Percentiles rank a stretch among this genome's conserved stretches.
These are phyloP conservation scores for Gisinianus flammeolus DNA, from an alignment of 2,888 invertebrate genomes.

Conservation along the genomic window DNA sequence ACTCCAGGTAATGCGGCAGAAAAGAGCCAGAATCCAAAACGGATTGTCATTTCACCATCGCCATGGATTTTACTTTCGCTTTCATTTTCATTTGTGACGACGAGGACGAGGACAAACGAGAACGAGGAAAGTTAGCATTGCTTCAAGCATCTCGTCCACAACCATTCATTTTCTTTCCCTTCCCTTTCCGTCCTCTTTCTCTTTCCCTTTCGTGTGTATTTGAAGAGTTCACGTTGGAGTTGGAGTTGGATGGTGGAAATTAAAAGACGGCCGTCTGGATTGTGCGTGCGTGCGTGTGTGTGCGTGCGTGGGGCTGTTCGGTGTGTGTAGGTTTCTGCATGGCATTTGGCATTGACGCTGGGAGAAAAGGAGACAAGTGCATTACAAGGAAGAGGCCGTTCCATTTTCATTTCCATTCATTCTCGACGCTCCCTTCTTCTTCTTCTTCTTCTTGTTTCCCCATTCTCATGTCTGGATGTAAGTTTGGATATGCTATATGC, in stretches of 20 bases:
- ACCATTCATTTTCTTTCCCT: neutral
- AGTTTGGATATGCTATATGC: too few species aligned
- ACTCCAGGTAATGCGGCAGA: too few species aligned
- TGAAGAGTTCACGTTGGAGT: neutral
- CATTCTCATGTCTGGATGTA: too few species aligned
- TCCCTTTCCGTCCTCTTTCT: neutral
- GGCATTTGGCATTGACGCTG: neutral
- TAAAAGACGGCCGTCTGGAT: neutral
- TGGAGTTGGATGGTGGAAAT: neutral
- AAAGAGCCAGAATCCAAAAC: too few species aligned
- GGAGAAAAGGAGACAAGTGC: constrained; percentile 26
- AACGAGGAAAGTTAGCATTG: too few species aligned
- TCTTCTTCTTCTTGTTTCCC: too few species aligned
- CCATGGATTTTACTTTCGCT: too few species aligned
- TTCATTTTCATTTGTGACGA: too few species aligned
- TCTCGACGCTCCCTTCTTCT: neutral
- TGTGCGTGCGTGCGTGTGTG: constrained; percentile 23
- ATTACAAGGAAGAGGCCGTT: constrained; percentile 27
- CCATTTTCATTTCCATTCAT: constrained; percentile 31
- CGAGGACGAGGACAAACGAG: too few species aligned
- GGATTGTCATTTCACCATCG: too few species aligned
- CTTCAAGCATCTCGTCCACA: neutral
- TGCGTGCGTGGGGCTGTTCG: neutral
- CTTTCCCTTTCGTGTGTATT: neutral
- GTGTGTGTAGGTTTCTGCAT: neutral